phyloP scores from a whole-genome alignment of 1,140 invertebrate species.

The Panagrolaimus sp. region DNA sequence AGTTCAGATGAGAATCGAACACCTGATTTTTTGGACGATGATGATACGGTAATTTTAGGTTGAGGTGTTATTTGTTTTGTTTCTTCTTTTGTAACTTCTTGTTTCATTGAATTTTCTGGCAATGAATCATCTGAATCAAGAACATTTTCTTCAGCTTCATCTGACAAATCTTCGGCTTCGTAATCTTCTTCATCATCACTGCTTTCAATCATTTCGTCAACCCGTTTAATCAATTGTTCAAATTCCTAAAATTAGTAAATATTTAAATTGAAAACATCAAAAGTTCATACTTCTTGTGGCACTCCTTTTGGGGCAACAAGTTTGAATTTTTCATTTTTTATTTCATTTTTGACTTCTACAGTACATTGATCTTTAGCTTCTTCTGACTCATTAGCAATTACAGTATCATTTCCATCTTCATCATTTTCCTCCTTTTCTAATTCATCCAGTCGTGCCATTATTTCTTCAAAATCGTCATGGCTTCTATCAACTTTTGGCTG shows the following conservation, averaged over 20 bases:
- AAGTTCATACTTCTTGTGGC: background rate
- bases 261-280: background rate
- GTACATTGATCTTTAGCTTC: too few relatives aligned
- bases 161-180: background rate
- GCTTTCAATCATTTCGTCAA: background rate
- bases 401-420: too few relatives aligned
- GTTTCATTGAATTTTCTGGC: background rate
- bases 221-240: background rate
- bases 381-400: background rate
- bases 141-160: too few relatives aligned
- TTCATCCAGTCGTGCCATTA: conserved; percentile 1
- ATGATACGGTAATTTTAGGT: background rate
- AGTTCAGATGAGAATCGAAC: background rate
- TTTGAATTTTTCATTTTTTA: background rate
- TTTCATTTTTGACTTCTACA: background rate
- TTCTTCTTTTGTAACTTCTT: background rate
- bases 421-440: background rate
- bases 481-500: background rate
- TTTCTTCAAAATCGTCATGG: background rate
- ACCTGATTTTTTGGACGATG: too few relatives aligned
- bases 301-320: conserved; percentile 4
- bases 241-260: conserved; percentile 3
- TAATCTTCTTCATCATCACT: background rate
- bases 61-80: background rate
- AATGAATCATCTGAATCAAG: background rate